Evolutionary conservation across 2,113 vertebrate genomes (phyloP).

Genomic region (Pseudorhombus dupliciocellatus): DNA sequence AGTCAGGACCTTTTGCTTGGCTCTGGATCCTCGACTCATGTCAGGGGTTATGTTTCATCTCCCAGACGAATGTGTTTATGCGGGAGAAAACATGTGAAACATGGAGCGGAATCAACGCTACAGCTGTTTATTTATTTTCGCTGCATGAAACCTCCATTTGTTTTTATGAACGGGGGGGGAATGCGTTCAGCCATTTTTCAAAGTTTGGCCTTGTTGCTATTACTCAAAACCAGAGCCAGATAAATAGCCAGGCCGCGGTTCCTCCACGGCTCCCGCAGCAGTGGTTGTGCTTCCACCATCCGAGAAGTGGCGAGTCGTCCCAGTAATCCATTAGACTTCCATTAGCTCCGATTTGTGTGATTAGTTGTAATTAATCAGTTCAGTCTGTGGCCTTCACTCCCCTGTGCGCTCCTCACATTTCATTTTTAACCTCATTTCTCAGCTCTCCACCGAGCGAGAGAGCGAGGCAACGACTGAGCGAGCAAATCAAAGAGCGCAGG

Average conservation of each 20-base stretch:
- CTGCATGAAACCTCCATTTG: constrained; percentile 35
- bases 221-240: constrained; percentile 57
- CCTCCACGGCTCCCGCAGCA: constrained; percentile 1
- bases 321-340: constrained; percentile 76
- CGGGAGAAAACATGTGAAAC: constrained; percentile 55
- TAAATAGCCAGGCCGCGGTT: constrained; percentile 41
- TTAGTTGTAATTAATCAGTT: constrained; percentile 80
- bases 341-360: constrained; percentile 77
- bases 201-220: constrained; percentile 56
- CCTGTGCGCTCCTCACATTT: constrained; percentile 66
- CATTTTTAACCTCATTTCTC: constrained; percentile 74
- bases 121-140: constrained; percentile 59
- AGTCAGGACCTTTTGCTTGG: constrained; percentile 61
- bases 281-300: constrained; percentile 33
- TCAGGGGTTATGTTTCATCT: constrained; percentile 63
- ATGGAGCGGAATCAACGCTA: constrained; percentile 23
- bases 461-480: constrained; percentile 50
- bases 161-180: constrained; percentile 6
- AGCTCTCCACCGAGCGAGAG: constrained; percentile 70
- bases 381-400: constrained; percentile 65
- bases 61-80: constrained; percentile 65
- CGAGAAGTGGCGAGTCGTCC: constrained; percentile 54
- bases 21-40: constrained; percentile 54
- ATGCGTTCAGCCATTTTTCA: constrained; percentile 60
- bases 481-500: constrained; percentile 54